Evolutionary conservation across 2,888 invertebrate species (phyloP).

Genomic region (Stenurella melanura): DNA sequence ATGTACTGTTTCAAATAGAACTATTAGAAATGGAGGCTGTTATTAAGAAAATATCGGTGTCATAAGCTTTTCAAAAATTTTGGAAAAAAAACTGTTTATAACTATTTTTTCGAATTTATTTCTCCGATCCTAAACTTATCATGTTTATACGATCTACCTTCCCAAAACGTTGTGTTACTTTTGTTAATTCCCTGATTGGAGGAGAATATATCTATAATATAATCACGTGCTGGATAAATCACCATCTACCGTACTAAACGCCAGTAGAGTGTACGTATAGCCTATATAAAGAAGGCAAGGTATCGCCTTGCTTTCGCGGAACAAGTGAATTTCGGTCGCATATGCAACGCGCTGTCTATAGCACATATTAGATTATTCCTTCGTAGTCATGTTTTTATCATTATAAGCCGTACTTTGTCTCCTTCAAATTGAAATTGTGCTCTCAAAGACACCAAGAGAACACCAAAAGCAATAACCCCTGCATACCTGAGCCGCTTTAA

Average conservation of each 20-base stretch:
- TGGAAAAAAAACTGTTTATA: no score
- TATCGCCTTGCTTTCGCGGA: slow-evolving; percentile 9
- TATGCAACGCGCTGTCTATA: slow-evolving; percentile 25
- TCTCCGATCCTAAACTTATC: no score
- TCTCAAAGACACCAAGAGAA: slow-evolving; percentile 29
- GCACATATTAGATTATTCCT: slow-evolving; percentile 31
- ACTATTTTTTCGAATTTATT: no score
- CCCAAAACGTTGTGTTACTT: no score
- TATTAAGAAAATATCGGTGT: no score
- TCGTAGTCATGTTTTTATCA: slow-evolving; percentile 23
- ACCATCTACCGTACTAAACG: neutral
- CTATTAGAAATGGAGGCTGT: no score
- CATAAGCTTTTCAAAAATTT: no score
- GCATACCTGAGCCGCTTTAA: slow-evolving; percentile 21
- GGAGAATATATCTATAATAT: no score
- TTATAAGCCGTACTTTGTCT: slow-evolving; percentile 34
- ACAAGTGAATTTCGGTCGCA: neutral
- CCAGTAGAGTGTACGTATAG: neutral
- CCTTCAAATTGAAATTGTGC: slow-evolving; percentile 36
- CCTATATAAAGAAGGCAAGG: neutral
- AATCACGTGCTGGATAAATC: no score
- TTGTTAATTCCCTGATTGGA: no score
- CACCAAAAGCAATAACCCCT: slow-evolving; percentile 12
- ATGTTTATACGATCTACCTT: no score
- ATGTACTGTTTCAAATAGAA: no score